Percentiles rank a stretch among this genome's conserved stretches.
phyloP scores from a whole-genome alignment of 2,888 invertebrate species.

The Glyphotaelius pellucidus region DNA sequence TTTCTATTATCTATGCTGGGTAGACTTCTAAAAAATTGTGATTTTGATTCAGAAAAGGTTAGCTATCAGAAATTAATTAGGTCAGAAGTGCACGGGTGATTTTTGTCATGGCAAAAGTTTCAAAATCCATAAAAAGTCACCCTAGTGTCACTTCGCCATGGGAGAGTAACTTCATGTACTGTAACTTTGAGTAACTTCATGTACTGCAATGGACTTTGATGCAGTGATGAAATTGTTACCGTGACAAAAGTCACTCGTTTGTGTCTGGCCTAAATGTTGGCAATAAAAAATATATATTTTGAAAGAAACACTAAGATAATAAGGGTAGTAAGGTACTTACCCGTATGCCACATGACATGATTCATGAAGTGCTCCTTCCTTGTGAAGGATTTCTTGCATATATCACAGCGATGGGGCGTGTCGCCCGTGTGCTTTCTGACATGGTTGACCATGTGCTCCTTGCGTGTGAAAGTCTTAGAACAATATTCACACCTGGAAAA shows the following conservation, averaged over 20 bases:
- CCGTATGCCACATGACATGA: constrained; percentile 93
- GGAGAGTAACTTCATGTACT: too few species aligned
- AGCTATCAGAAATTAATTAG: neutral
- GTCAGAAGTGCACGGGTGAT: too few species aligned
- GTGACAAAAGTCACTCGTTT: too few species aligned
- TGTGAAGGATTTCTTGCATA: constrained; percentile 92
- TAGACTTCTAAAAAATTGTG: neutral
- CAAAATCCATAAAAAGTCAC: neutral
- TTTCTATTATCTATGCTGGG: neutral
- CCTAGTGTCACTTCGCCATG: too few species aligned
- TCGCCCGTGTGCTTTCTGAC: constrained; percentile 93
- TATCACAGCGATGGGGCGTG: constrained; percentile 91
- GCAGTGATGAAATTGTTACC: too few species aligned
- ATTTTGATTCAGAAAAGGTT: neutral
- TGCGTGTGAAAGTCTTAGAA: constrained; percentile 92
- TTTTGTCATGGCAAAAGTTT: too few species aligned
- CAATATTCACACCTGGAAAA: constrained; percentile 82
- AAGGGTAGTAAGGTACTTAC: constrained; percentile 70
- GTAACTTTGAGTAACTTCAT: too few species aligned
- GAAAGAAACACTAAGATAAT: neutral
- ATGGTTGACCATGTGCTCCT: constrained; percentile 92
- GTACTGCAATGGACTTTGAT: too few species aligned
- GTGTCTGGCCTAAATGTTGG: neutral
- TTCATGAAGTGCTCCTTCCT: constrained; percentile 94
- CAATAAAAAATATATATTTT: neutral